These are phyloP conservation scores for Bufotes viridis DNA, from an alignment of 2,797 vertebrate genomes.

Conservation along the genomic window DNA sequence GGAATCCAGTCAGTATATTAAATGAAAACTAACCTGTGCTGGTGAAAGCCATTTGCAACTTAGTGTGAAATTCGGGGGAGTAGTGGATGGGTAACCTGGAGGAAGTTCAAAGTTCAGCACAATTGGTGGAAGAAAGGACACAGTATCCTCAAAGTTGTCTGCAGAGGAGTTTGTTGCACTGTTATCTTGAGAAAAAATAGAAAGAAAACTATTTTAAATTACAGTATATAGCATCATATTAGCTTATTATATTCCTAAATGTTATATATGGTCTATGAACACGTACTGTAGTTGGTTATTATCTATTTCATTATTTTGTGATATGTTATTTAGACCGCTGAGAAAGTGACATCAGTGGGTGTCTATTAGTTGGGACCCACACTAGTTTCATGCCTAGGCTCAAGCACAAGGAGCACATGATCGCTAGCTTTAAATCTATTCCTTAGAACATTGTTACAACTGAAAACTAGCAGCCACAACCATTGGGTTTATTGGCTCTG, in stretches of 20 bases:
- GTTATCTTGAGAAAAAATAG: constrained; percentile 69
- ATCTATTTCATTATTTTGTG: too few species aligned
- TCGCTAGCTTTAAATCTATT: too few species aligned
- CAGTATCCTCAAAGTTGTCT: constrained; percentile 75
- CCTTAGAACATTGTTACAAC: too few species aligned
- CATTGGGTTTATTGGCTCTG: too few species aligned
- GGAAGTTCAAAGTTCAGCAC: constrained; percentile 94
- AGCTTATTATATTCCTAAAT: neutral
- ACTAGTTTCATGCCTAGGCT: too few species aligned
- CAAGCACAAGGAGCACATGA: too few species aligned
- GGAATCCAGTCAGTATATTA: neutral
- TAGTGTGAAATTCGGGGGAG: constrained; percentile 85
- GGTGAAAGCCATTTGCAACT: constrained; percentile 94
- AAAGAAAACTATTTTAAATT: neutral
- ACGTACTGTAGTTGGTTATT: neutral
- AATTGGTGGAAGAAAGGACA: constrained; percentile 91
- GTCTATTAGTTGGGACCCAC: too few species aligned
- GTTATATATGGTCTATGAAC: neutral
- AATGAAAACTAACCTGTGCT: constrained; percentile 79
- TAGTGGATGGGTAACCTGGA: constrained; percentile 87
- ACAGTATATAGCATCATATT: neutral
- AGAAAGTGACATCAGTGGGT: too few species aligned
- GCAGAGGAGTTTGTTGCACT: constrained; percentile 68
- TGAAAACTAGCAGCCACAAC: too few species aligned
- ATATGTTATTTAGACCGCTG: too few species aligned